Conservation (phyloP, 1,140 invertebrate species). For the Saccostrea glomerata region DNA sequence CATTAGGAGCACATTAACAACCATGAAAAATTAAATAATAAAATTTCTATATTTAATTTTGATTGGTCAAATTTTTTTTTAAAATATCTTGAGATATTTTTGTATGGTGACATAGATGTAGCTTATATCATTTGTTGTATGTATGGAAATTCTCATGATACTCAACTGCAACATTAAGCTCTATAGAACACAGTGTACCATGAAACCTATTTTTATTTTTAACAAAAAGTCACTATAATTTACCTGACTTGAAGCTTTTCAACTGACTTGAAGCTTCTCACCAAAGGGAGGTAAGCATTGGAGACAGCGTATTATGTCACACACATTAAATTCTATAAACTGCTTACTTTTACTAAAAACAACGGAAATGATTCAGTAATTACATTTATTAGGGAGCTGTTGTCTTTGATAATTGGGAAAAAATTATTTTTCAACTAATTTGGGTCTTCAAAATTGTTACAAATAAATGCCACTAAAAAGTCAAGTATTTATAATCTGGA, state of each 20-base stretch:
- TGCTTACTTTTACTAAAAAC: neutral
- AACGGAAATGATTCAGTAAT: constrained; percentile 19
- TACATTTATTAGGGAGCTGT: constrained; percentile 24
- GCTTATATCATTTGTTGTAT: no score
- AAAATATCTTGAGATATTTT: no score
- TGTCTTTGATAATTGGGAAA: constrained; percentile 37
- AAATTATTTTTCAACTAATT: constrained; percentile 39
- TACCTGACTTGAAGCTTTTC: neutral
- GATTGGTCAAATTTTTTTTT: no score
- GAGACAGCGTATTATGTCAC: neutral
- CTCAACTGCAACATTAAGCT: no score
- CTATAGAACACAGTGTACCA: no score
- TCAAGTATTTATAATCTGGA: neutral
- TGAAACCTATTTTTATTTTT: no score
- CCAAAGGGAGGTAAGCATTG: neutral
- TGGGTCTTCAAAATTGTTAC: neutral
- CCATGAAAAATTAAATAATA: no score
- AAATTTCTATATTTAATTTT: no score
- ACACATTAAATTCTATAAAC: neutral
- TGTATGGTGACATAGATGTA: no score
- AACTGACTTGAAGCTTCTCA: neutral
- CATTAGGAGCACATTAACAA: no score
- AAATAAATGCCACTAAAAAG: constrained; percentile 37
- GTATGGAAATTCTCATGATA: no score
- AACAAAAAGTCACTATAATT: no score